Conservation (phyloP, 2,113 vertebrate genomes). For the Chaenogobius annularis region DNA sequence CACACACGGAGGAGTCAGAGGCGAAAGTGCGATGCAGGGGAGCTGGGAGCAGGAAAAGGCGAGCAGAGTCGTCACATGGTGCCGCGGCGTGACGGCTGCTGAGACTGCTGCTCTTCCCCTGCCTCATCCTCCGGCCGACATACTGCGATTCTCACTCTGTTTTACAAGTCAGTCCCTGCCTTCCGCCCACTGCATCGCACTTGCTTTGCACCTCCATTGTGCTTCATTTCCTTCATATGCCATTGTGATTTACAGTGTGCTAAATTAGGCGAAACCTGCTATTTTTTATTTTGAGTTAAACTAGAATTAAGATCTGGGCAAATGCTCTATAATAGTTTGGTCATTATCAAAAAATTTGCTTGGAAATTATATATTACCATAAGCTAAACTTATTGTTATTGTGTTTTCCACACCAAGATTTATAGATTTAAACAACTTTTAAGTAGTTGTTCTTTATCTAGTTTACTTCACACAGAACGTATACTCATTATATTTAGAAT, state of each 20-base stretch:
- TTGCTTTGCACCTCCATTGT: constrained; percentile 33
- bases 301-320: constrained; percentile 21
- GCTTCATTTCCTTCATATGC: background rate
- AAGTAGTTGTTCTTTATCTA: too few relatives aligned
- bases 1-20: constrained; percentile 9
- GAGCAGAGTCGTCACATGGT: constrained; percentile 36
- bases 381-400: background rate
- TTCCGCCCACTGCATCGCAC: constrained; percentile 30
- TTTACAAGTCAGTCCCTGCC: constrained; percentile 35
- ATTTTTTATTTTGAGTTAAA: constrained; percentile 15
- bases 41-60: constrained; percentile 56
- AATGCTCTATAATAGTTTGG: background rate
- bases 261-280: background rate
- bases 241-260: background rate
- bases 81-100: constrained; percentile 13
- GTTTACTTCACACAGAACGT: too few relatives aligned
- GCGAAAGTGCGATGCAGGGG: constrained; percentile 39
- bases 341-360: background rate
- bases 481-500: too few relatives aligned
- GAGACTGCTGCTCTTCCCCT: constrained; percentile 28
- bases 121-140: constrained; percentile 33
- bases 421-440: too few relatives aligned
- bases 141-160: constrained; percentile 43
- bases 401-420: background rate
- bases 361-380: background rate